A percentile compares a stretch with the other conserved stretches of the same genome.
phyloP scores from a whole-genome alignment of 2,888 invertebrate species.

The Drosophila parthenogenetica region DNA sequence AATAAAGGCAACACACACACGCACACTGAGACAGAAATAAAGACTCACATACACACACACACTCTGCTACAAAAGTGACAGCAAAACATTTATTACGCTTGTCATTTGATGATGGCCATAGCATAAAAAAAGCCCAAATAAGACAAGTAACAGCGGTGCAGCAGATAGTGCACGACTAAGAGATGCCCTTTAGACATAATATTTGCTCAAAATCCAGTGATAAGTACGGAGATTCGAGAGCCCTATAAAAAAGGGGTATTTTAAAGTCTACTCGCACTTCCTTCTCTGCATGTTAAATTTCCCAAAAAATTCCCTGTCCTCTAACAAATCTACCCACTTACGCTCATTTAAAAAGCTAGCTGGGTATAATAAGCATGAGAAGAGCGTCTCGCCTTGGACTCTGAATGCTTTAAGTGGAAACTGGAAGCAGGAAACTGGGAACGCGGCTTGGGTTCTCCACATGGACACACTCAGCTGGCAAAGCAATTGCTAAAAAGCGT shows the following conservation, averaged over 20 bases:
- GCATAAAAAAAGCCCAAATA: slow-evolving; percentile 32
- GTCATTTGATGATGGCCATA: slow-evolving; percentile 71
- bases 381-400: slow-evolving; percentile 28
- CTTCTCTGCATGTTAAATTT: too few species aligned
- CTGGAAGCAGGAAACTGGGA: slow-evolving; percentile 1
- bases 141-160: slow-evolving; percentile 26
- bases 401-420: background rate
- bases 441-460: slow-evolving; percentile 27
- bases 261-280: too few species aligned
- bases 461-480: slow-evolving; percentile 36
- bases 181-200: too few species aligned
- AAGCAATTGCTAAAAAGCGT: slow-evolving; percentile 73
- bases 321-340: background rate
- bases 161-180: background rate
- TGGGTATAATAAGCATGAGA: slow-evolving; percentile 48
- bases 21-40: slow-evolving; percentile 1
- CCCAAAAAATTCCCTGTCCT: too few species aligned
- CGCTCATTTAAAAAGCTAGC: background rate
- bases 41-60: slow-evolving; percentile 12
- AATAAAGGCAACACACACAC: slow-evolving; percentile 56
- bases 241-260: too few species aligned
- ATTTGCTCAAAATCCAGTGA: too few species aligned
- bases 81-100: slow-evolving; percentile 82
- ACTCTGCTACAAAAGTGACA: slow-evolving; percentile 60
- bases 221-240: too few species aligned